Percentiles rank a stretch among this genome's conserved stretches.
Conservation (phyloP, 1,140 invertebrate species). For the Sminthurinus signatus region DNA sequence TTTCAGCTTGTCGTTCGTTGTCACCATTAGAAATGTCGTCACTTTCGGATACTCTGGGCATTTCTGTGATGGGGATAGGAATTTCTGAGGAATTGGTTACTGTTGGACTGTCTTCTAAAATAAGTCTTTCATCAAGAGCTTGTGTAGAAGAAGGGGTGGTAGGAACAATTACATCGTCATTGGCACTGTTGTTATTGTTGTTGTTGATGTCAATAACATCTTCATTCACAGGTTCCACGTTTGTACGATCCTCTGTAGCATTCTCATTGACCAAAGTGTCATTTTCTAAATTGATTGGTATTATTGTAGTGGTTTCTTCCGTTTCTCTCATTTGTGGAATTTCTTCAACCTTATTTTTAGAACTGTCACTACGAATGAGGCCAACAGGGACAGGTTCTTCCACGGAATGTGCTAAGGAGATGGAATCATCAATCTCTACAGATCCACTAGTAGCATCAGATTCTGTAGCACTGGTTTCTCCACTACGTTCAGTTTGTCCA, state of each 20-base stretch:
- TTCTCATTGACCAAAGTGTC: conserved; percentile 32
- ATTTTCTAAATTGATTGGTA: conserved; percentile 19
- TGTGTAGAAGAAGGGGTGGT: too few relatives aligned
- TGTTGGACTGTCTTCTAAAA: not conserved
- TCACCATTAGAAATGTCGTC: too few relatives aligned
- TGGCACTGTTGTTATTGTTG: not conserved
- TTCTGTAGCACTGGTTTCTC: too few relatives aligned
- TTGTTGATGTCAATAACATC: too few relatives aligned
- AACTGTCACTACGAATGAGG: not conserved
- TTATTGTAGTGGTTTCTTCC: conserved; percentile 16
- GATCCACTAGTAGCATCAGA: conserved; percentile 3
- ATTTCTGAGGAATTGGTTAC: not conserved
- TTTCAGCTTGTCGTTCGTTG: too few relatives aligned
- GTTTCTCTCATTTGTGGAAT: not conserved
- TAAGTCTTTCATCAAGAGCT: not conserved
- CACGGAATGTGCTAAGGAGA: not conserved
- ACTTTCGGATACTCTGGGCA: not conserved
- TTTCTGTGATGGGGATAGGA: not conserved
- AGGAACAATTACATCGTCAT: too few relatives aligned
- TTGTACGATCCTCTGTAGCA: conserved; percentile 27
- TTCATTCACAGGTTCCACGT: conserved; percentile 12
- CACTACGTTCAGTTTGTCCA: too few relatives aligned
- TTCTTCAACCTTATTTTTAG: not conserved
- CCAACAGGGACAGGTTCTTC: not conserved
- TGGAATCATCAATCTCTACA: not conserved